phyloP scores from a whole-genome alignment of 2,888 invertebrate species.

The Lochmaea crataegi region DNA sequence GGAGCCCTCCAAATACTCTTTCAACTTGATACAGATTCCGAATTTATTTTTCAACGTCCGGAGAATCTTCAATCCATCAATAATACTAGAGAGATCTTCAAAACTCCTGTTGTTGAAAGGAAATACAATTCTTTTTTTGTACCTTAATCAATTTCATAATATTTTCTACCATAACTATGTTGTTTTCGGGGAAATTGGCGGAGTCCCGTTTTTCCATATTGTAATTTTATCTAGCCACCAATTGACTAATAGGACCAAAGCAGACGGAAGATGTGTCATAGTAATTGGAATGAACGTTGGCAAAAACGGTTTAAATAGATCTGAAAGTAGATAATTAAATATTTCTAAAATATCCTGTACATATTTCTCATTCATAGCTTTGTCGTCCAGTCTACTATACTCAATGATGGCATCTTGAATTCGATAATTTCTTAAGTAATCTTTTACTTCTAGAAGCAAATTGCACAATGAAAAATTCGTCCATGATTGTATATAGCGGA shows the following conservation, averaged over 20 bases:
- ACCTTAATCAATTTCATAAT: constrained; percentile 46
- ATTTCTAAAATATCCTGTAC: constrained; percentile 51
- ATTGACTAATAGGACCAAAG: constrained; percentile 52
- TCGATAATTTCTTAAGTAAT: constrained; percentile 58
- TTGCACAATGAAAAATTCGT: constrained; percentile 62
- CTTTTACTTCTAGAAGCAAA: constrained; percentile 62
- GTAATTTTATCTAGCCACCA: constrained; percentile 55
- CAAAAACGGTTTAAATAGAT: constrained; percentile 50
- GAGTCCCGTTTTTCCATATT: constrained; percentile 50
- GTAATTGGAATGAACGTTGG: constrained; percentile 56
- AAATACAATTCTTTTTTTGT: constrained; percentile 34
- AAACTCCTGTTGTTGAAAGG: constrained; percentile 45
- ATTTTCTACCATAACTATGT: constrained; percentile 47
- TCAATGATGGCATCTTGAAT: constrained; percentile 59
- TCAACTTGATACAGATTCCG: constrained; percentile 51
- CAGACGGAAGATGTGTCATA: constrained; percentile 51
- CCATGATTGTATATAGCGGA: constrained; percentile 62
- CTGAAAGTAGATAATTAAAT: constrained; percentile 32
- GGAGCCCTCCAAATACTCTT: constrained; percentile 54
- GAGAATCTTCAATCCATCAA: constrained; percentile 47
- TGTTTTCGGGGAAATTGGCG: constrained; percentile 60
- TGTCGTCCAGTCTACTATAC: constrained; percentile 52
- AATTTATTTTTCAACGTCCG: constrained; percentile 52
- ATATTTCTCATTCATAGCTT: constrained; percentile 46
- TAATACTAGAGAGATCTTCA: constrained; percentile 36